Evolutionary conservation across 2,888 invertebrate species (phyloP).

Genomic region (Mimumesa dahlbomi): DNA sequence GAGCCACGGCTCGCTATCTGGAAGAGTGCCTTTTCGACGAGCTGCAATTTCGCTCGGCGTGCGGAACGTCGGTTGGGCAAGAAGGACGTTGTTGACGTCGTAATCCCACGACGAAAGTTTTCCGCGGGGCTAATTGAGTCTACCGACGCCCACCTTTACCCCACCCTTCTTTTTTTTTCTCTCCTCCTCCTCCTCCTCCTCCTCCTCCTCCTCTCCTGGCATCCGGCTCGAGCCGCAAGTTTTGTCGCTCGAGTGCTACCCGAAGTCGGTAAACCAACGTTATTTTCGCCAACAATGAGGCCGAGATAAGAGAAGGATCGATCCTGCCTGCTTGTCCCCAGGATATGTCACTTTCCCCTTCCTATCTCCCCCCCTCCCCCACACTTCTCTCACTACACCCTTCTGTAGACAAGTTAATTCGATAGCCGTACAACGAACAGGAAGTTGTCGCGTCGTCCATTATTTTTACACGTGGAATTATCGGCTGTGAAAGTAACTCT

Average conservation of each 20-base stretch:
- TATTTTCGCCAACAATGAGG: constrained; percentile 46
- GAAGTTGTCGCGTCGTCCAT: too few relatives aligned
- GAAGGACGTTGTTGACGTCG: constrained; percentile 70
- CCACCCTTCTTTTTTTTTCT: background rate
- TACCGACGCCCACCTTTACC: constrained; percentile 30
- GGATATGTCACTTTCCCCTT: background rate
- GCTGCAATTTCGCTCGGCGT: constrained; percentile 50
- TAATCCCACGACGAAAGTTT: constrained; percentile 70
- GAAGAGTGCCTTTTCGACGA: constrained; percentile 57
- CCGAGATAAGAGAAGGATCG: constrained; percentile 43
- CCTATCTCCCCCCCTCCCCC: background rate
- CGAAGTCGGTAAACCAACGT: constrained; percentile 21
- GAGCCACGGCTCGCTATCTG: constrained; percentile 29
- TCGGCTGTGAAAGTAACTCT: too few relatives aligned
- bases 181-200: constrained; percentile 9
- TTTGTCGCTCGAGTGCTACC: constrained; percentile 54
- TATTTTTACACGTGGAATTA: too few relatives aligned
- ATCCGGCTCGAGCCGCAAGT: constrained; percentile 45
- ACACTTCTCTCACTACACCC: too few relatives aligned
- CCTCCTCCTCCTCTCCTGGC: constrained; percentile 10
- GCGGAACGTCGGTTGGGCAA: constrained; percentile 47
- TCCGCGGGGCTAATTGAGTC: constrained; percentile 72
- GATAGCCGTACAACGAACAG: too few relatives aligned
- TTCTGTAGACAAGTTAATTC: too few relatives aligned
- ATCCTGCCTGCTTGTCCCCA: constrained; percentile 22